These are phyloP conservation scores for Pheosia gnoma DNA, from an alignment of 2,888 invertebrate genomes.

Conservation along the genomic window DNA sequence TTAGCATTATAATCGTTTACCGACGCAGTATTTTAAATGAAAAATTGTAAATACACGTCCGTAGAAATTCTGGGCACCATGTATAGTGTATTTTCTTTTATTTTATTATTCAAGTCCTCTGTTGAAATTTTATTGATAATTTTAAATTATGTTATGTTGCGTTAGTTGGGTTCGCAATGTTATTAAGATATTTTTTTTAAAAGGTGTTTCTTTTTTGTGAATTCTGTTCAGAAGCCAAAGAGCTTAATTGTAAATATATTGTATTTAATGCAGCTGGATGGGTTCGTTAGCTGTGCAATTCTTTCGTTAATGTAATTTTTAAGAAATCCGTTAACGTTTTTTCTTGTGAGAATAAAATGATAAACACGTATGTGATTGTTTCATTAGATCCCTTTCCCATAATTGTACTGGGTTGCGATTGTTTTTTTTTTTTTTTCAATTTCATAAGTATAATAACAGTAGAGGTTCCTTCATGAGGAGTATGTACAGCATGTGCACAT, in stretches of 20 bases:
- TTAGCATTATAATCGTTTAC: constrained; percentile 57
- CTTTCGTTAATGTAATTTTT: constrained; percentile 81
- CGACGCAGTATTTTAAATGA: constrained; percentile 42
- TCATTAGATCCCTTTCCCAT: constrained; percentile 14
- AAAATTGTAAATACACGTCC: constrained; percentile 34
- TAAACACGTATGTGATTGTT: constrained; percentile 54
- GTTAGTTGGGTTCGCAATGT: constrained; percentile 69
- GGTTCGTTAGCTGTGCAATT: constrained; percentile 64
- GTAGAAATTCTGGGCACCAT: constrained; percentile 33
- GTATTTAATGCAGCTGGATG: constrained; percentile 59
- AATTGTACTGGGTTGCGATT: too few species aligned
- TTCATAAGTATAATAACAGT: too few species aligned
- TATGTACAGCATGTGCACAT: too few species aligned
- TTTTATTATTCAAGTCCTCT: constrained; percentile 51
- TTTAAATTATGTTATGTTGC: constrained; percentile 77
- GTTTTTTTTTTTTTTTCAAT: too few species aligned
- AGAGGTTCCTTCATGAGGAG: too few species aligned
- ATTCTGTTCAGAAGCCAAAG: constrained; percentile 80
- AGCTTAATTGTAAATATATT: constrained; percentile 78
- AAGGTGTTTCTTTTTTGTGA: constrained; percentile 60
- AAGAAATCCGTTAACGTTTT: constrained; percentile 84
- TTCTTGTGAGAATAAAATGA: constrained; percentile 82
- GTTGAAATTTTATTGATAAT: constrained; percentile 79
- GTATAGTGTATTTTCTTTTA: constrained; percentile 45
- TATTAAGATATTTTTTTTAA: constrained; percentile 48